phyloP scores from a whole-genome alignment of 2,113 vertebrate genomes.

The Oryzias javanicus region DNA sequence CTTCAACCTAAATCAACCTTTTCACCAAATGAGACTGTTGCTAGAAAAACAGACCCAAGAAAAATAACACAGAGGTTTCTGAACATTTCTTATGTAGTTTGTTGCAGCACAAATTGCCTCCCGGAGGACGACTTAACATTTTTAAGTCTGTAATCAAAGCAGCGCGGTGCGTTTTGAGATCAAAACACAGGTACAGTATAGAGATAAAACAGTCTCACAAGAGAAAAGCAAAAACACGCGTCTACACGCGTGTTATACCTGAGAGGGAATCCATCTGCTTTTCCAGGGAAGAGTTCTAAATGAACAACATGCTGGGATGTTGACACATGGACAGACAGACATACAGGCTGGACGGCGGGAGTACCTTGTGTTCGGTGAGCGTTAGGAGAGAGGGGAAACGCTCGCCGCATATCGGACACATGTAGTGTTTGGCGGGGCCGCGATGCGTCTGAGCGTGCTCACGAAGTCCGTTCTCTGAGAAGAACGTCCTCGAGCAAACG shows the following conservation, averaged over 20 bases:
- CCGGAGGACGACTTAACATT: conserved; percentile 38
- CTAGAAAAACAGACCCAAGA: not conserved
- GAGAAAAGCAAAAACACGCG: conserved; percentile 3
- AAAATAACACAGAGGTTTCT: conserved; percentile 1
- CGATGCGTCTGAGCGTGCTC: conserved; percentile 98
- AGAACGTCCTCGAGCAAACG: conserved; percentile 98
- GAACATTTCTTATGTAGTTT: conserved; percentile 5
- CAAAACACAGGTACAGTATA: conserved; percentile 24
- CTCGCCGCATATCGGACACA: conserved; percentile 98
- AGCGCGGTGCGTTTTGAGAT: conserved; percentile 22
- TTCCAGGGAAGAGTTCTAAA: not conserved
- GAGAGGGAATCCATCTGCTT: not conserved
- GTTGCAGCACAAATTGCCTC: conserved; percentile 36
- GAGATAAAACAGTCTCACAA: not conserved
- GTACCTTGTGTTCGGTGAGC: conserved; percentile 95
- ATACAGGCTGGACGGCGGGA: not conserved
- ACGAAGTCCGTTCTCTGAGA: conserved; percentile 93
- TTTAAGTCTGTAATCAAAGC: conserved; percentile 42
- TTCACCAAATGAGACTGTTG: conserved; percentile 3
- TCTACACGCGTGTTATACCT: conserved; percentile 1
- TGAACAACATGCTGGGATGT: not conserved
- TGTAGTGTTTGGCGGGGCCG: conserved; percentile 97
- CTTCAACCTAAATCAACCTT: not conserved
- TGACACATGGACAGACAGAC: not conserved
- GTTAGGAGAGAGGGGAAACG: conserved; percentile 96